Percentiles rank a stretch among this genome's conserved stretches.
Evolutionary conservation across 2,888 invertebrate species (phyloP).

Genomic region (Temnothorax unifasciatus): DNA sequence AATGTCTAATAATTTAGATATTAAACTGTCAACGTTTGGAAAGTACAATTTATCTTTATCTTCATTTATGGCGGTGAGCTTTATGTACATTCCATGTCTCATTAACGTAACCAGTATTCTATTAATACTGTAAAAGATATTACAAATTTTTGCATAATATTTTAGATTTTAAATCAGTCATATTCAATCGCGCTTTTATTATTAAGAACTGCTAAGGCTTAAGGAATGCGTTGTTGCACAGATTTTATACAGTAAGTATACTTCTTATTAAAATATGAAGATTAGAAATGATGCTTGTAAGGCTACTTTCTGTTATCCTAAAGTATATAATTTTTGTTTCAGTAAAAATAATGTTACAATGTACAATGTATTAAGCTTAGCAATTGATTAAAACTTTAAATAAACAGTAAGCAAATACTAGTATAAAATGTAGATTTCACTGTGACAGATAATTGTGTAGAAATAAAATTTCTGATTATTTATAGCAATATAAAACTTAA

Average conservation of each 20-base stretch:
- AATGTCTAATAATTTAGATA: slow-evolving; percentile 68
- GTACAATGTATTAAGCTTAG: not conserved
- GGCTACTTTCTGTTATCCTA: not conserved
- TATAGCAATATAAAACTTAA: not conserved
- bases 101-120: not conserved
- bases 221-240: not conserved
- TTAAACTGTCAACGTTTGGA: slow-evolving; percentile 67
- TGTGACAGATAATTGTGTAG: not conserved
- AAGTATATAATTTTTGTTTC: not conserved
- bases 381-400: not conserved
- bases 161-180: slow-evolving; percentile 75
- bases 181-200: slow-evolving; percentile 74
- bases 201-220: slow-evolving; percentile 54
- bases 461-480: not conserved
- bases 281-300: not conserved
- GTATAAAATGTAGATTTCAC: not conserved
- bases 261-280: not conserved
- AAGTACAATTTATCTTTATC: slow-evolving; percentile 73
- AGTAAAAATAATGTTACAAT: not conserved
- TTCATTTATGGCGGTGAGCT: slow-evolving; percentile 73
- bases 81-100: not conserved
- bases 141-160: slow-evolving; percentile 34
- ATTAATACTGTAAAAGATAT: not conserved
- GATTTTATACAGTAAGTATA: not conserved
- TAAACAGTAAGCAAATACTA: not conserved